Evolutionary conservation across 2,888 invertebrate genomes (phyloP).

Genomic region (Helicoverpa assulta): DNA sequence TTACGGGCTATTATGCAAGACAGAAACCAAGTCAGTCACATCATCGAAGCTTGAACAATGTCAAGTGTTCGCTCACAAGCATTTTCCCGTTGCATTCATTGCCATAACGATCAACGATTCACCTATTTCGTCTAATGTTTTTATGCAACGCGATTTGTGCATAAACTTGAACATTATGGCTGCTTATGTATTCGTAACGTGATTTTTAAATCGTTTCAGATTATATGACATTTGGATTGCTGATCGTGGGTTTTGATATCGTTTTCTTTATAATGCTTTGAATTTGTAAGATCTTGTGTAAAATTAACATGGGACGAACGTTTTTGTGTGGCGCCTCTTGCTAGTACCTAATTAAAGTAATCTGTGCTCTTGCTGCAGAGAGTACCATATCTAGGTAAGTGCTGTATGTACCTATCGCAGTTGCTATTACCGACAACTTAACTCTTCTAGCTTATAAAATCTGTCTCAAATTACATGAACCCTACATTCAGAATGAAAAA

Average conservation of each 20-base stretch:
- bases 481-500: neutral
- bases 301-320: neutral
- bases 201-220: slow-evolving; percentile 59
- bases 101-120: slow-evolving; percentile 59
- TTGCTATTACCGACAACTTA: too few relatives aligned
- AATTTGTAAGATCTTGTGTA: neutral
- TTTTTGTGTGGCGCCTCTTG: too few relatives aligned
- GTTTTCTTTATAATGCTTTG: slow-evolving; percentile 17
- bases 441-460: too few relatives aligned
- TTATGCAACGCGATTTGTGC: slow-evolving; percentile 58
- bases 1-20: slow-evolving; percentile 55
- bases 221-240: slow-evolving; percentile 61
- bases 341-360: too few relatives aligned
- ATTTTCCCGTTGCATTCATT: slow-evolving; percentile 56
- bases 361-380: too few relatives aligned
- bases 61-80: slow-evolving; percentile 51
- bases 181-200: slow-evolving; percentile 55
- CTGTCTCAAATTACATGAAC: too few relatives aligned
- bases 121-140: slow-evolving; percentile 66
- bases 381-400: too few relatives aligned
- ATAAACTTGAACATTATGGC: slow-evolving; percentile 37
- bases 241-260: slow-evolving; percentile 40
- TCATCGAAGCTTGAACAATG: slow-evolving; percentile 55
- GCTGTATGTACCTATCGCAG: too few relatives aligned
- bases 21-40: slow-evolving; percentile 57